A percentile compares a stretch with the other conserved stretches of the same genome.
phyloP scores from a whole-genome alignment of 2,113 vertebrate species.

The Sorex fumeus region DNA sequence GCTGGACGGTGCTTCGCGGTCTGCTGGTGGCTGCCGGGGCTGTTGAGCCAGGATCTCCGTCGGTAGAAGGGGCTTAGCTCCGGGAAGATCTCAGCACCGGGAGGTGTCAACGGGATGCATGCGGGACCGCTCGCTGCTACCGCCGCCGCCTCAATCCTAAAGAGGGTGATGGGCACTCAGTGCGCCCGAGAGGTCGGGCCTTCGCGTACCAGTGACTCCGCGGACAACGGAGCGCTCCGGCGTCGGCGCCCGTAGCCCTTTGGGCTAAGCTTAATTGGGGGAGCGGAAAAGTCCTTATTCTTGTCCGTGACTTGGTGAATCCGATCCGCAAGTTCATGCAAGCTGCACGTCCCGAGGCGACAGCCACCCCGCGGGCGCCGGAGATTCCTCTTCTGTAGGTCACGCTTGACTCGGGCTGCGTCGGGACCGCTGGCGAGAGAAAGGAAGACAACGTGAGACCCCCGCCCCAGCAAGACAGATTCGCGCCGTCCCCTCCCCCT shows the following conservation, averaged over 20 bases:
- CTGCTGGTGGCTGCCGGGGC: constrained; percentile 78
- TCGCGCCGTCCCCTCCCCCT: too few species aligned
- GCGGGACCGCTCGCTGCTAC: constrained; percentile 34
- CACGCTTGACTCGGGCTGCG: constrained; percentile 93
- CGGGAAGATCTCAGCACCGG: constrained; percentile 21
- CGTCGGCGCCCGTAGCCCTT: constrained; percentile 95
- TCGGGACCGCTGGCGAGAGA: constrained; percentile 75
- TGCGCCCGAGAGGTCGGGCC: background rate
- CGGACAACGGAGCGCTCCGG: constrained; percentile 84
- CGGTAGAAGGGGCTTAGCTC: constrained; percentile 57
- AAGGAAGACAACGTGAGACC: constrained; percentile 58
- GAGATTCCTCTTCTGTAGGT: constrained; percentile 89
- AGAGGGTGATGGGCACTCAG: background rate
- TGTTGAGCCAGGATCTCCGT: constrained; percentile 73
- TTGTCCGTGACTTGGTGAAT: constrained; percentile 93
- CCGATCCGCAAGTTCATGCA: constrained; percentile 94
- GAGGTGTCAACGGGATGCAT: constrained; percentile 11
- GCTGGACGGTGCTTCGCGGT: constrained; percentile 85
- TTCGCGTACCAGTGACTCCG: constrained; percentile 55
- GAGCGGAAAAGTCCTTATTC: constrained; percentile 90
- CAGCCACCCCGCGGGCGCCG: constrained; percentile 90
- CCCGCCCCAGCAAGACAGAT: background rate
- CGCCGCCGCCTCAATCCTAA: constrained; percentile 34
- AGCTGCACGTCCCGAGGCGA: constrained; percentile 94
- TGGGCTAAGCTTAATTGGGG: constrained; percentile 92